A percentile compares a stretch with the other conserved stretches of the same genome.
phyloP scores from a whole-genome alignment of 2,113 vertebrate genomes.

The Stercorarius parasiticus region DNA sequence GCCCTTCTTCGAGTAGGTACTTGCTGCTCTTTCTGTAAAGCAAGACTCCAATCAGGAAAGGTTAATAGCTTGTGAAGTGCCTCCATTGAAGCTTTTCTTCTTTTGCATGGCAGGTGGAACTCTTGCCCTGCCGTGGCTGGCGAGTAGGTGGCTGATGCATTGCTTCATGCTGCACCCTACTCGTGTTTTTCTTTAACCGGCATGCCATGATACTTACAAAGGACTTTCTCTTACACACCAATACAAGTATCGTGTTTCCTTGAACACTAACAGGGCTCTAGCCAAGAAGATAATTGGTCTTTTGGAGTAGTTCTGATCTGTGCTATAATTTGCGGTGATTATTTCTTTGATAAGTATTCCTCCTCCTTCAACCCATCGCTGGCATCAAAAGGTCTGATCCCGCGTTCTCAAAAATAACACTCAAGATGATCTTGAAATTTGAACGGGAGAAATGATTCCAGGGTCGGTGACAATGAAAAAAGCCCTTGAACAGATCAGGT shows the following conservation, averaged over 20 bases:
- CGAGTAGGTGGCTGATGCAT: constrained; percentile 5
- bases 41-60: constrained; percentile 68
- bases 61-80: constrained; percentile 66
- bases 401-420: not conserved
- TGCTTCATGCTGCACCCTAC: not conserved
- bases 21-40: constrained; percentile 49
- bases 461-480: not conserved
- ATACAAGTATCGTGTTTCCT: not conserved
- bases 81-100: constrained; percentile 10
- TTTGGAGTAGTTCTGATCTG: not conserved
- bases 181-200: not conserved
- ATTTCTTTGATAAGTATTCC: not conserved
- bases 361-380: not conserved
- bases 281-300: not conserved
- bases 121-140: constrained; percentile 6
- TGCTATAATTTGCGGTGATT: not conserved
- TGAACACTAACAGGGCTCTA: not conserved
- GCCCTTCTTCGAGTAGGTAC: not conserved
- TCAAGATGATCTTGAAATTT: not conserved
- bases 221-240: not conserved
- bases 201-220: not conserved
- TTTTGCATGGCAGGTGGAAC: not conserved
- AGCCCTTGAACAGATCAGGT: not conserved
- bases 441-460: not conserved
- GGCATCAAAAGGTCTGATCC: not conserved